These are phyloP conservation scores for Clangula hyemalis DNA, from an alignment of 2,797 vertebrate species.

Conservation along the genomic window DNA sequence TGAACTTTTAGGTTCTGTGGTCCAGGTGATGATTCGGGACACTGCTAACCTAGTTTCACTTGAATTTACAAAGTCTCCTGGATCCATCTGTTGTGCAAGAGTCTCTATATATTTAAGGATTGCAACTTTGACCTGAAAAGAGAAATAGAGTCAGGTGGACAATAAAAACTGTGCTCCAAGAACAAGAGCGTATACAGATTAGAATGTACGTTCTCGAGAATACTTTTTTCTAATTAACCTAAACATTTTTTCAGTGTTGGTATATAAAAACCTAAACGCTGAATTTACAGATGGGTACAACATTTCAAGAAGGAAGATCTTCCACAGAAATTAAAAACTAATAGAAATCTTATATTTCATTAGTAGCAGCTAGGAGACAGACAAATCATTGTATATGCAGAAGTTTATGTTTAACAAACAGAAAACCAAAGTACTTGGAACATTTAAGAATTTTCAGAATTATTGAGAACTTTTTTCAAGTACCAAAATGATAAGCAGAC, in stretches of 20 bases:
- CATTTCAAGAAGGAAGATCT: neutral
- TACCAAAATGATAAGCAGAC: neutral
- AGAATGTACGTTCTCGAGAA: neutral
- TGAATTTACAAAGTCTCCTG: conserved; percentile 94
- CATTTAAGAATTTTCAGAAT: neutral
- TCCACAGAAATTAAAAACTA: neutral
- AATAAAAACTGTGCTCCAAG: neutral
- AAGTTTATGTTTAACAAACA: neutral
- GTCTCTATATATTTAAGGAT: conserved; percentile 97
- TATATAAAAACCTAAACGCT: neutral
- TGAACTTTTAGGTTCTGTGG: conserved; percentile 96
- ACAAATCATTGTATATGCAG: neutral
- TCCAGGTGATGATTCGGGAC: conserved; percentile 97
- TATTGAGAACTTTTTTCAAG: neutral
- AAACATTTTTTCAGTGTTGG: neutral
- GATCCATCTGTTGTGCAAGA: conserved; percentile 94
- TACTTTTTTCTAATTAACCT: neutral
- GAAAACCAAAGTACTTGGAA: neutral
- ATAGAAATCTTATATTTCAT: neutral
- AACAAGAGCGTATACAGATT: neutral
- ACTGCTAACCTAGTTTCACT: conserved; percentile 96
- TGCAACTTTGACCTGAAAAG: conserved; percentile 92
- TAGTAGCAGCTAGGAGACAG: neutral
- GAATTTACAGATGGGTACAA: neutral
- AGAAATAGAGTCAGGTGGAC: conserved; percentile 27